Conservation (phyloP, 2,797 vertebrate genomes). For the Amblyopsis hoosieri region DNA sequence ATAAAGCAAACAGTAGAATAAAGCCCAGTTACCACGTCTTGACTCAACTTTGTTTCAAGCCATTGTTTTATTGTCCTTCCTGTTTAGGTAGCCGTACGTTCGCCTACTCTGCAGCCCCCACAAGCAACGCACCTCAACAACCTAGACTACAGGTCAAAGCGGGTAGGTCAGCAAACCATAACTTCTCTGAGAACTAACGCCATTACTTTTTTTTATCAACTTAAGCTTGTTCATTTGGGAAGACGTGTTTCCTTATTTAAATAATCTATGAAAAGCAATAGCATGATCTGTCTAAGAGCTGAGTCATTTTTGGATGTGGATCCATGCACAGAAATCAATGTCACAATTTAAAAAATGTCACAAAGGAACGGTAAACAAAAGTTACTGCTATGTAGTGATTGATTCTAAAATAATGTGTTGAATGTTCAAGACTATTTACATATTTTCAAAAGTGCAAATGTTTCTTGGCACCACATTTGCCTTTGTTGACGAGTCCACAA, state of each 20-base stretch:
- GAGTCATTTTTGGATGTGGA: conserved; percentile 7
- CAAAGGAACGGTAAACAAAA: conserved; percentile 14
- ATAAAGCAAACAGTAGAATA: no score
- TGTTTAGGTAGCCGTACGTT: conserved; percentile 81
- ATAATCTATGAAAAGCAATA: neutral
- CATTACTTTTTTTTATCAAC: no score
- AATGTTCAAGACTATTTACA: conserved; percentile 26
- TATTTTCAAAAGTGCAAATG: conserved; percentile 43
- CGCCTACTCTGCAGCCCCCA: conserved; percentile 77
- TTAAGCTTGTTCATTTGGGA: no score
- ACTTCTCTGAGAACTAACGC: no score
- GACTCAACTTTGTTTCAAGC: neutral
- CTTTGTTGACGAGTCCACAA: conserved; percentile 55
- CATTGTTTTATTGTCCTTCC: conserved; percentile 3
- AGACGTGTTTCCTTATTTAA: no score
- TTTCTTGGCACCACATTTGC: conserved; percentile 28
- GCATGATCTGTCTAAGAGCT: neutral
- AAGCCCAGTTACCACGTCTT: no score
- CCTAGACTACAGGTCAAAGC: conserved; percentile 83
- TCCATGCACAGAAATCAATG: conserved; percentile 9
- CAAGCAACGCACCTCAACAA: conserved; percentile 72
- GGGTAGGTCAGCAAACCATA: conserved; percentile 58
- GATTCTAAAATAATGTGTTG: conserved; percentile 35
- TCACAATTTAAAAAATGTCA: conserved; percentile 7
- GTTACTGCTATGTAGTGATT: conserved; percentile 20